Base-by-base conservation (phyloP, 2,113 vertebrate genomes). In the Acanthochromis polyacanthus region DNA sequence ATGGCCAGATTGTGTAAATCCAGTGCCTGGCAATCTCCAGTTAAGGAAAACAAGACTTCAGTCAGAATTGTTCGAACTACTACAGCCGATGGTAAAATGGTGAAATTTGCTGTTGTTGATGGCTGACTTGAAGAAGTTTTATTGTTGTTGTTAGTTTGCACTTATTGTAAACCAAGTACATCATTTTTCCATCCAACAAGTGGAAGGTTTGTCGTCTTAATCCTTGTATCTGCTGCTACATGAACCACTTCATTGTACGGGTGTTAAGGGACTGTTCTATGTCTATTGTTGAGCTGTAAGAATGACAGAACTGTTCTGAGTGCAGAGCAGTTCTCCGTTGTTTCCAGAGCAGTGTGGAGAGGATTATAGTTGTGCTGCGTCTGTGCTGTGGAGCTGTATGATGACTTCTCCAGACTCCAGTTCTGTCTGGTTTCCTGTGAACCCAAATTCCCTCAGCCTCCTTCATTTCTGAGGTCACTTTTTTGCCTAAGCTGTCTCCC, bases 361-460 rank as follows among this genome's bases (percentile, higher is more conserved):
- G 20, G 23, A 16, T 25, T 16, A n/a, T 11, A 50, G 43, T 36
- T 12, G 20, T 58, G 48, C 57, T 43, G 40, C 23, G 43, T 62
- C 61, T 38, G 25, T 25, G 19, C 62, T 25, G 43, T 38, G 40
- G 36, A 32, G 36, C 52, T 66, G 20, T 6, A 12, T 90, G 87
- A 93, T 94, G 78, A 88, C 64, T 93, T 90, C 76, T 91, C 85
- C 93, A 93, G 93, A 92, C 57, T 88, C 80, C 75, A 73, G 84
- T 83, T 87, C 78, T 74, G 51, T 69, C 82, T 60, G 78, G 78
- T 84, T 92, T 91, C 88, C 89, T 90, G 84, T 86, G 80, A 87
- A 25, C 70, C 77, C 61, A 32, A 60, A 73, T 67, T 75, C 81
- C 71, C 71, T 63, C 63, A 68, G 50, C 43, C 64, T 75, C 71